Conservation (phyloP, 30 jellyfish, hydroid and myxozoan genomes). For the Hydra vulgaris region DNA sequence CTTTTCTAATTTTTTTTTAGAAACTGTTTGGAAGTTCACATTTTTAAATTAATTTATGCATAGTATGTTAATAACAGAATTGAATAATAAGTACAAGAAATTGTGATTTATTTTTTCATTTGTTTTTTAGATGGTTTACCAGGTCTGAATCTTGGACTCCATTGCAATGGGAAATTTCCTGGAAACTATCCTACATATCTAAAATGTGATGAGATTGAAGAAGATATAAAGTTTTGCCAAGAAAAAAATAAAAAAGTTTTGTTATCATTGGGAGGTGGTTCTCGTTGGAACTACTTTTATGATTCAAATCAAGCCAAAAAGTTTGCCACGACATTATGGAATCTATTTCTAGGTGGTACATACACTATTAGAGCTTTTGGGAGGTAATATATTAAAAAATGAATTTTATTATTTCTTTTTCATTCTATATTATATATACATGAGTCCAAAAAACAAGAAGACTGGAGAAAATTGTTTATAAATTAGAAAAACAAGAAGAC, state of each 20-base stretch:
- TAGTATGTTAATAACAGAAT: no score
- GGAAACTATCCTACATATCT: conserved; percentile 9
- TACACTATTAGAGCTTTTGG: background rate
- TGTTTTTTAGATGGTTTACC: conserved; percentile 7
- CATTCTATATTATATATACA: no score
- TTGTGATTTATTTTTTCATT: no score
- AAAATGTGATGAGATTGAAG: conserved; percentile 1
- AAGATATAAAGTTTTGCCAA: conserved; percentile 10
- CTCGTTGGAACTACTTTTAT: background rate
- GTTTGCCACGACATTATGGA: conserved; percentile 11
- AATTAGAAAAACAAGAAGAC: no score
- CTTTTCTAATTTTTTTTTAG: no score
- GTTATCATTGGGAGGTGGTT: conserved; percentile 1
- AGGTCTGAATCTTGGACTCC: background rate
- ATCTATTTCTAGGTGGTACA: conserved; percentile 16
- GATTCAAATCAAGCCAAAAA: conserved; percentile 10
- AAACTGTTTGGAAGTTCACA: no score
- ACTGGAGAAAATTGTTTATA: no score
- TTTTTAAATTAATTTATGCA: no score
- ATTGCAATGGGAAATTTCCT: background rate
- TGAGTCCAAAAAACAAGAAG: no score
- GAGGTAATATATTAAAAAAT: background rate
- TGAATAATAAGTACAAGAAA: no score
- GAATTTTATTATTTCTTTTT: no score
- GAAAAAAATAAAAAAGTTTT: conserved; percentile 6